Conservation (phyloP, 2,888 invertebrate species). For the Morinoia aosen region DNA sequence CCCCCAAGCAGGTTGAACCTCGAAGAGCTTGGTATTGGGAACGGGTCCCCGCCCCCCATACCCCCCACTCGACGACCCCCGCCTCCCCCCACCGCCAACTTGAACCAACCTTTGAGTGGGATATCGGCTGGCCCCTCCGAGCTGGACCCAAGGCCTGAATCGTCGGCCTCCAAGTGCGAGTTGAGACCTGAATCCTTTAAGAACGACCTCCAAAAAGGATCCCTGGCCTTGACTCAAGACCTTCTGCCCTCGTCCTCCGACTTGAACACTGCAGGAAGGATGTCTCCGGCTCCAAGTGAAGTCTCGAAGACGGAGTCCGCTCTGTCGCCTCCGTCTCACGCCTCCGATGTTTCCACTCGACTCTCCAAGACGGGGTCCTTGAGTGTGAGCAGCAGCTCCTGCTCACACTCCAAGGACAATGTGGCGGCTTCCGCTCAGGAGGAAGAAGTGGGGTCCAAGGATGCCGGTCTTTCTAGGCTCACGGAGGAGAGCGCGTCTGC, state of each 20-base stretch:
- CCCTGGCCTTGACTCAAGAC: constrained; percentile 69
- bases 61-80: constrained; percentile 58
- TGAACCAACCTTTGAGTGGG: not conserved
- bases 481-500: not conserved
- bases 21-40: constrained; percentile 34
- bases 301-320: constrained; percentile 70
- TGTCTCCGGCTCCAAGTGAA: constrained; percentile 70
- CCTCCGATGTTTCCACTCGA: constrained; percentile 69
- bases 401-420: constrained; percentile 63
- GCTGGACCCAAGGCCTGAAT: constrained; percentile 68
- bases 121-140: constrained; percentile 1
- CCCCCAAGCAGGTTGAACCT: constrained; percentile 1
- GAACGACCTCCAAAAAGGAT: constrained; percentile 68
- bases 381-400: constrained; percentile 65
- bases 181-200: constrained; percentile 69
- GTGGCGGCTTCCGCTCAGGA: constrained; percentile 36
- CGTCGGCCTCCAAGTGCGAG: constrained; percentile 68
- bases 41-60: constrained; percentile 56
- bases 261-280: constrained; percentile 69
- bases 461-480: not conserved
- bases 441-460: constrained; percentile 18
- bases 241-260: constrained; percentile 68
- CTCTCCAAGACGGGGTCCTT: constrained; percentile 68
- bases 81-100: constrained; percentile 56
- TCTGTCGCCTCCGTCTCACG: constrained; percentile 69